Evolutionary conservation across 2,888 invertebrate genomes (phyloP).

Genomic region (Callinectes sapidus): DNA sequence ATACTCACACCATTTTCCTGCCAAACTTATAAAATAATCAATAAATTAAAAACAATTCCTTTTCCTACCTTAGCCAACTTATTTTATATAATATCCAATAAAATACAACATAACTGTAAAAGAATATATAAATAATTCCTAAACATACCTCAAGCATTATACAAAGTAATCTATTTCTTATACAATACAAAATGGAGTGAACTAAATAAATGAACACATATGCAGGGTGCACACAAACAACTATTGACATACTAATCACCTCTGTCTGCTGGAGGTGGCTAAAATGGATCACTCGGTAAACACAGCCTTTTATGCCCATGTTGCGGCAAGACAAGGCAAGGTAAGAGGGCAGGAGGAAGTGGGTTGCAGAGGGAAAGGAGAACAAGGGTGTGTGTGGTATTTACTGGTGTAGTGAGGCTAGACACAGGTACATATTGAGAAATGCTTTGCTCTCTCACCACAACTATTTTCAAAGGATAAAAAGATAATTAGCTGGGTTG

Average conservation of each 20-base stretch:
- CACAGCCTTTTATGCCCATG: not conserved
- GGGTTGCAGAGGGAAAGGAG: not conserved
- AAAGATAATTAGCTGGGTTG: too few relatives aligned
- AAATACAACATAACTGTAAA: not conserved
- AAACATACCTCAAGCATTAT: not conserved
- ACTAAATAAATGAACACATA: not conserved
- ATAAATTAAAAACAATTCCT: not conserved
- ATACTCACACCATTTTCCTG: not conserved
- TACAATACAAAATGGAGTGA: not conserved
- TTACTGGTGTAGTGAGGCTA: not conserved
- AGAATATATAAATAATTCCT: not conserved
- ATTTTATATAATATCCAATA: not conserved
- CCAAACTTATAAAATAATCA: not conserved
- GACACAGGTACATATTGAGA: not conserved
- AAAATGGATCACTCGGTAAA: not conserved
- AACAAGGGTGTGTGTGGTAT: not conserved
- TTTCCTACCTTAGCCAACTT: not conserved
- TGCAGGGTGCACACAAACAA: not conserved
- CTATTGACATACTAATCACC: not conserved
- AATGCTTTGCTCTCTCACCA: too few relatives aligned
- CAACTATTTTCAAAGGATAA: too few relatives aligned
- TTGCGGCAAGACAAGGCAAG: not conserved
- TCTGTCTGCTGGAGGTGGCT: not conserved
- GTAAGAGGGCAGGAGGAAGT: not conserved
- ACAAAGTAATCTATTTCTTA: not conserved